These are phyloP conservation scores for Cheiracanthium punctorium DNA, from an alignment of 2,888 invertebrate genomes.

Conservation along the genomic window DNA sequence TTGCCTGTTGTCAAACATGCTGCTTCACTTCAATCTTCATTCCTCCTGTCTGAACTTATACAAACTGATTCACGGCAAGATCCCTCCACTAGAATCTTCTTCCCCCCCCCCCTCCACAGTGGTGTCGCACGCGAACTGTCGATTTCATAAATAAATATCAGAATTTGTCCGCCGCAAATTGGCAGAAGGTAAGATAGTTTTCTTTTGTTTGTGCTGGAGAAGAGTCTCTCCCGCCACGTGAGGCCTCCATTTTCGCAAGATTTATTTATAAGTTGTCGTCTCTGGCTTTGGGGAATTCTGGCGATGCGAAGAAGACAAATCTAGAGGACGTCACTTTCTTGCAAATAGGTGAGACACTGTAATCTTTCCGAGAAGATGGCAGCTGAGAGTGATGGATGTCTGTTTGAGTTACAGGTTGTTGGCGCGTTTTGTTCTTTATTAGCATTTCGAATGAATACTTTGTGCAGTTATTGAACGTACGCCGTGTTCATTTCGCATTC, in stretches of 20 bases:
- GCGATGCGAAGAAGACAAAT: neutral
- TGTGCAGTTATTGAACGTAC: no score
- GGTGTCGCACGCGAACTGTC: slow-evolving; percentile 43
- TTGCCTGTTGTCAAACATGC: neutral
- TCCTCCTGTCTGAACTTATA: no score
- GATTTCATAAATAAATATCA: slow-evolving; percentile 62
- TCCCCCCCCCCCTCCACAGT: neutral
- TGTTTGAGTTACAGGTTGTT: neutral
- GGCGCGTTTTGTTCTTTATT: no score
- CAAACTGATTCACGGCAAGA: no score
- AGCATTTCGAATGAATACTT: no score
- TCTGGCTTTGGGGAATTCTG: no score
- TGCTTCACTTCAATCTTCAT: neutral
- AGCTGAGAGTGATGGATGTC: neutral
- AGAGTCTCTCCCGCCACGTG: slow-evolving; percentile 21
- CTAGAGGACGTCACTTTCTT: neutral
- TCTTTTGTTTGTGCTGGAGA: slow-evolving; percentile 34
- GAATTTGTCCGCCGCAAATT: slow-evolving; percentile 42
- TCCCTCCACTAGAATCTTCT: no score
- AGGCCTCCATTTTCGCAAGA: neutral
- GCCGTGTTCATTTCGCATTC: no score
- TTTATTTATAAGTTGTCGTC: no score
- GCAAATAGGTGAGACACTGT: neutral
- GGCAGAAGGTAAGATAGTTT: slow-evolving; percentile 7
- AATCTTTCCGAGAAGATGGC: neutral